These are phyloP conservation scores for Hydropsyche betteni DNA, from an alignment of 2,888 invertebrate species.

Conservation along the genomic window DNA sequence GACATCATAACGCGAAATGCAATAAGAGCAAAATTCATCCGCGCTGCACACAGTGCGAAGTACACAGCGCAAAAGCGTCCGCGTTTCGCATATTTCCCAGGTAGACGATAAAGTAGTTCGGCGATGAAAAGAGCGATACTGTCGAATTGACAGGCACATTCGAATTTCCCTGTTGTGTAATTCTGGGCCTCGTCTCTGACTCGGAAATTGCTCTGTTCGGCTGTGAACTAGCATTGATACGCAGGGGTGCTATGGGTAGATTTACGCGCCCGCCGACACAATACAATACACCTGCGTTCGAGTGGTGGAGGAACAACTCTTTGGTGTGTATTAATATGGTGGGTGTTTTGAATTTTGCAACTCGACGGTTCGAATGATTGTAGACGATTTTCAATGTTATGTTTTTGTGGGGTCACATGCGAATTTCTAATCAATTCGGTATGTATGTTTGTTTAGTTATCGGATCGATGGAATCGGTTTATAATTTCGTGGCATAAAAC, in stretches of 20 bases:
- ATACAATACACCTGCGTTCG: too few species aligned
- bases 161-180: conserved; percentile 52
- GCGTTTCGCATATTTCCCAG: conserved; percentile 43
- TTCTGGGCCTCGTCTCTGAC: conserved; percentile 49
- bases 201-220: conserved; percentile 50
- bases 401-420: too few species aligned
- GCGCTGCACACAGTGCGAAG: not conserved
- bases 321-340: too few species aligned
- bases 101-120: conserved; percentile 47
- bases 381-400: too few species aligned
- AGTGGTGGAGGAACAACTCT: too few species aligned
- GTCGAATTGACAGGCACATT: conserved; percentile 49
- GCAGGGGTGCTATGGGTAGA: conserved; percentile 35
- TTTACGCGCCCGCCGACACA: conserved; percentile 36
- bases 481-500: too few species aligned
- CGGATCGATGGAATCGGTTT: too few species aligned
- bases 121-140: conserved; percentile 46
- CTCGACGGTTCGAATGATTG: too few species aligned
- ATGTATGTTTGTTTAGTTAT: too few species aligned
- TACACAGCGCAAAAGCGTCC: not conserved
- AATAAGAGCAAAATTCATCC: conserved; percentile 13
- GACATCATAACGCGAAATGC: not conserved
- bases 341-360: too few species aligned
- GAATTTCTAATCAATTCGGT: too few species aligned
- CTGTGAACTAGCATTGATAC: conserved; percentile 50